A percentile compares a stretch with the other conserved stretches of the same genome.
Evolutionary conservation across 2,797 vertebrate species (phyloP).

Genomic region (Sciurus carolinensis): DNA sequence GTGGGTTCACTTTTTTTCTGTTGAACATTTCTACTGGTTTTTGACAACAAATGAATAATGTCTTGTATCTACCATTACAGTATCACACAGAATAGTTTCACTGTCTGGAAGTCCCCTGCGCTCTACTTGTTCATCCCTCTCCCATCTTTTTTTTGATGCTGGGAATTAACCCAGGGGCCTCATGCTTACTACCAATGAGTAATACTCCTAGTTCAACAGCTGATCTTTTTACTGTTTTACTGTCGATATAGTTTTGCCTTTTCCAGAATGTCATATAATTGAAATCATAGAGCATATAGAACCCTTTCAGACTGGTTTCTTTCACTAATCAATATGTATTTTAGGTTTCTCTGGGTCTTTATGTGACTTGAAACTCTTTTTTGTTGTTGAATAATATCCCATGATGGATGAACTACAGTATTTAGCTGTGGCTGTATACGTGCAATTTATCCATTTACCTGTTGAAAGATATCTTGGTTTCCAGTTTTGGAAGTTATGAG

Average conservation of each 20-base stretch:
- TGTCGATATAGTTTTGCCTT: too few species aligned
- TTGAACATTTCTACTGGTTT: neutral
- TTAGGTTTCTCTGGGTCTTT: neutral
- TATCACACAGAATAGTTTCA: conserved; percentile 25
- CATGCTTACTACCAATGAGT: neutral
- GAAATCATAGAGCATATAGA: too few species aligned
- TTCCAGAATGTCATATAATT: too few species aligned
- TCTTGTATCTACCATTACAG: neutral
- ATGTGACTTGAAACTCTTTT: neutral
- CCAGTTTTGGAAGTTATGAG: conserved; percentile 40
- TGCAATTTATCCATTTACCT: neutral
- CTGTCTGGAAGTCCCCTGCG: neutral
- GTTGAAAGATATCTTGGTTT: neutral
- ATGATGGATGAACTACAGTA: neutral
- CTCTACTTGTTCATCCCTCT: neutral
- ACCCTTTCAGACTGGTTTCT: too few species aligned
- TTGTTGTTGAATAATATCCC: conserved; percentile 27
- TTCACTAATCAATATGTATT: neutral
- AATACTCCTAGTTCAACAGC: neutral
- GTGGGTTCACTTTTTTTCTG: neutral
- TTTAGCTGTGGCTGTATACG: neutral
- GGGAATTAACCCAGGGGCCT: neutral
- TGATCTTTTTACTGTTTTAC: neutral
- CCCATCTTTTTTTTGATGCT: neutral
- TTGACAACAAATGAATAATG: neutral